Base-by-base conservation (phyloP, 2,797 vertebrate genomes). In the Cuculus canorus region DNA sequence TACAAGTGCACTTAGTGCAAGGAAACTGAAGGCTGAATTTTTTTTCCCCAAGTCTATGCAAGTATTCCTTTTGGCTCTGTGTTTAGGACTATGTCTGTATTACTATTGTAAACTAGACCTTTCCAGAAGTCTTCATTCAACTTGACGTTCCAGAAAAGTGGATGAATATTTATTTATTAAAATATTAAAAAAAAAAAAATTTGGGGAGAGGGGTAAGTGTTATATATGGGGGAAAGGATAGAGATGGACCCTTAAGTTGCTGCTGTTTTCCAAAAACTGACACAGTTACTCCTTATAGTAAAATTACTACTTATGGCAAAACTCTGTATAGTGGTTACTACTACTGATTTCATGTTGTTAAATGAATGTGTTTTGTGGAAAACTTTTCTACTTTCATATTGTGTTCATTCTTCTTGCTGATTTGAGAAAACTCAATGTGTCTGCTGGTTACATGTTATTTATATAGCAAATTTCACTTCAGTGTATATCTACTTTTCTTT, bases 61-160 rank as follows among this genome's bases (percentile, higher is more conserved):
- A 27, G 3, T 75, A 9, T 52, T 77, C 17, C 21, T 66, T 60
- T 32, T 30, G 0, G 0, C 21, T 57, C 0, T 48, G 9, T 22
- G 5, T 53, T 86, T 68, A 71, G 45, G 25, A 35, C 30, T 72
- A 5, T 52, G 5, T n/a, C 14, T 78, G 4, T 82, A 23, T 71
- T 68, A 57, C 8, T 19, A 48, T 7, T 0, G 0, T 45, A 54
- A 81, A 35, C 4, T 5, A 72, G 23, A 68, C 10, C 13, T 78
- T 47, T 72, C 64, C 33, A 41, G 30, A 82, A 24, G 5, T 45
- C 43, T 54, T 72, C 6, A 17, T 68, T 72, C 60, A 66, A 9
- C 13, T 13, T 54, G 13, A 17, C 39, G 37, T 48, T 79, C 48
- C 68, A 17, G 83, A 52, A 48, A 68, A 63, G 7, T 45, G 16